Conservation (phyloP, 1,140 invertebrate genomes). For the Oedothorax gibbosus region DNA sequence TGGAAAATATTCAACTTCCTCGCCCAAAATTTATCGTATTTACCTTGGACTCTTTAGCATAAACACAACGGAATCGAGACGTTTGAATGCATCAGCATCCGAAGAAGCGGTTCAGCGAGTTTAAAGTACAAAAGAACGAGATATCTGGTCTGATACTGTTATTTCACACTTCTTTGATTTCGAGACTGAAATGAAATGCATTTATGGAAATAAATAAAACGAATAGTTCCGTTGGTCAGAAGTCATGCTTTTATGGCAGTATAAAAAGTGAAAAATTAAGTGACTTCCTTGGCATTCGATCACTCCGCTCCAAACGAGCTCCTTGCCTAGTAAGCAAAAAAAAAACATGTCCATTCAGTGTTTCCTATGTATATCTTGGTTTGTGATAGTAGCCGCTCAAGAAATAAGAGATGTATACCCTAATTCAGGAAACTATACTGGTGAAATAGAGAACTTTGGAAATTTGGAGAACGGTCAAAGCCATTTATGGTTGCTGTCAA, state of each 20-base stretch:
- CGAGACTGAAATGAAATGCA: slow-evolving; percentile 37
- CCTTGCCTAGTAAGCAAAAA: not conserved
- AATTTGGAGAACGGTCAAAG: not conserved
- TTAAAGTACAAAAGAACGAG: slow-evolving; percentile 57
- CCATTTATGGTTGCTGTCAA: slow-evolving; percentile 39
- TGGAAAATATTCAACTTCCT: slow-evolving; percentile 31
- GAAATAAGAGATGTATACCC: not conserved
- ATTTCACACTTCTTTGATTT: slow-evolving; percentile 57
- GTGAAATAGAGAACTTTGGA: not conserved
- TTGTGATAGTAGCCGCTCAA: not conserved
- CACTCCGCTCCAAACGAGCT: not conserved
- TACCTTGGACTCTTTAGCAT: slow-evolving; percentile 54
- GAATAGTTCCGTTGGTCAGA: slow-evolving; percentile 20
- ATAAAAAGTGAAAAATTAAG: slow-evolving; percentile 45
- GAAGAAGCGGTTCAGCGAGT: slow-evolving; percentile 48
- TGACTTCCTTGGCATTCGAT: slow-evolving; percentile 8
- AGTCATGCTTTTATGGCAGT: slow-evolving; percentile 49
- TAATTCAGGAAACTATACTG: not conserved
- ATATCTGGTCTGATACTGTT: slow-evolving; percentile 42
- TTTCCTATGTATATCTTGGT: not conserved
- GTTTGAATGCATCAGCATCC: slow-evolving; percentile 49
- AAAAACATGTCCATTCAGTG: not conserved
- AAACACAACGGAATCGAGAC: slow-evolving; percentile 42
- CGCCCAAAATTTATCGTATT: slow-evolving; percentile 38
- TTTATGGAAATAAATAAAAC: slow-evolving; percentile 29